A percentile compares a stretch with the other conserved stretches of the same genome.
Evolutionary conservation across 2,113 vertebrate species (phyloP).

Genomic region (Xyliphius kryptos): DNA sequence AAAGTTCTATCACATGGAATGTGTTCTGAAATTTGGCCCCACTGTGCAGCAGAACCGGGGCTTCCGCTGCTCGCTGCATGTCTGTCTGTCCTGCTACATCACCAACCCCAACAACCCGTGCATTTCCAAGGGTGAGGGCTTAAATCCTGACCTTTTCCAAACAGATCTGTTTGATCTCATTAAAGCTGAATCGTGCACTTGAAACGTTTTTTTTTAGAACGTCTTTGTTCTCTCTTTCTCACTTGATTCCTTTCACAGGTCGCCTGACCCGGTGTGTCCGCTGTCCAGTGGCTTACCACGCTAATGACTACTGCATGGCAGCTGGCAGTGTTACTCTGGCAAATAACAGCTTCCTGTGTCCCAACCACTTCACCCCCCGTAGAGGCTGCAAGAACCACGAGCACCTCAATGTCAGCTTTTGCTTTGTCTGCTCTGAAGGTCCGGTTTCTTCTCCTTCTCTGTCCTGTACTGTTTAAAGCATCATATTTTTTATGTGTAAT

Average conservation of each 20-base stretch:
- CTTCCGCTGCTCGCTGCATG: conserved; percentile 92
- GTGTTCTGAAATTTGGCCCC: conserved; percentile 75
- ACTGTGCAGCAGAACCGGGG: conserved; percentile 83
- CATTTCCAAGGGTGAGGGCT: conserved; percentile 79
- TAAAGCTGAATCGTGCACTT: too few species aligned
- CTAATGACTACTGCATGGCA: conserved; percentile 93
- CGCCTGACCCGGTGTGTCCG: conserved; percentile 94
- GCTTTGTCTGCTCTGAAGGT: conserved; percentile 98
- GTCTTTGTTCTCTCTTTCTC: neutral
- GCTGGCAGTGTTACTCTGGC: conserved; percentile 90
- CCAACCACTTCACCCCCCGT: conserved; percentile 91
- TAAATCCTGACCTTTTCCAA: too few species aligned
- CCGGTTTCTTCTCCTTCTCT: conserved; percentile 42
- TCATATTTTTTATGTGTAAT: too few species aligned
- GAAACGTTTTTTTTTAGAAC: too few species aligned
- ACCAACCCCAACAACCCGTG: conserved; percentile 81
- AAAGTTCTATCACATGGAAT: conserved; percentile 90
- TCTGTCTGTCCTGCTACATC: conserved; percentile 89
- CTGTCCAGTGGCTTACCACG: conserved; percentile 95
- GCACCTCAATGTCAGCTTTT: conserved; percentile 99
- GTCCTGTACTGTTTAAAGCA: too few species aligned
- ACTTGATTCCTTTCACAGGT: conserved; percentile 57
- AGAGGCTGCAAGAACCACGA: conserved; percentile 95
- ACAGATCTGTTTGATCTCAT: too few species aligned
- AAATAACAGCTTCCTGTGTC: conserved; percentile 96